A percentile compares a stretch with the other conserved stretches of the same genome.
phyloP scores from a whole-genome alignment of 2,888 invertebrate species.

The Scrobipalpa costella region DNA sequence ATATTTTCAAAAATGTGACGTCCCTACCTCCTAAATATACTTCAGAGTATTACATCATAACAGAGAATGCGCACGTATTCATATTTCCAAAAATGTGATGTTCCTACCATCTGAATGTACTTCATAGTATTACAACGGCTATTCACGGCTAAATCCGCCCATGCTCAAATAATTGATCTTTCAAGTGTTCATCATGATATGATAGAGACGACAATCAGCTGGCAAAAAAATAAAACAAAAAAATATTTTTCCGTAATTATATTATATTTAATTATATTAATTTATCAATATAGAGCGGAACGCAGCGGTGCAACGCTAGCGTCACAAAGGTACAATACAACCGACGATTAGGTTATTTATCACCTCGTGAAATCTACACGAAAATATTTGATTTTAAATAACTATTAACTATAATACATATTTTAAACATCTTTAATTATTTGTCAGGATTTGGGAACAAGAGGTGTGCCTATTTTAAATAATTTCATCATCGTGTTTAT shows the following conservation, averaged over 20 bases:
- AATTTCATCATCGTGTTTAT: not conserved
- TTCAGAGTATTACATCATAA: too few species aligned
- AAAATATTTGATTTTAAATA: conserved; percentile 28
- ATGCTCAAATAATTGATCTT: too few species aligned
- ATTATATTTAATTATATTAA: conserved; percentile 28
- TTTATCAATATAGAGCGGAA: conserved; percentile 26
- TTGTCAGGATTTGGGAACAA: not conserved
- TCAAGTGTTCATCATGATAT: too few species aligned
- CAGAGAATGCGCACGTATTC: too few species aligned
- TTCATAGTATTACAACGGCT: too few species aligned
- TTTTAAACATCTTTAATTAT: not conserved
- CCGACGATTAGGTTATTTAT: conserved; percentile 29
- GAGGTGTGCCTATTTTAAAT: not conserved
- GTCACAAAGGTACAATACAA: conserved; percentile 21
- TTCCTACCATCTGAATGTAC: too few species aligned
- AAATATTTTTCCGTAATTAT: conserved; percentile 13
- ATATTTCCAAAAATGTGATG: too few species aligned
- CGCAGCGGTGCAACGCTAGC: conserved; percentile 19
- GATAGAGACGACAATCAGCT: too few species aligned
- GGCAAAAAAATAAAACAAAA: not conserved
- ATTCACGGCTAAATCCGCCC: too few species aligned
- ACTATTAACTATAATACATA: conserved; percentile 31
- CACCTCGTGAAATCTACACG: conserved; percentile 30
- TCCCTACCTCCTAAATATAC: too few species aligned
- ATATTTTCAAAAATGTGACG: too few species aligned